Evolutionary conservation across 2,113 vertebrate genomes (phyloP), one percentile per base, ranked within the genome.

Genomic region (Jacana jacana): DNA sequence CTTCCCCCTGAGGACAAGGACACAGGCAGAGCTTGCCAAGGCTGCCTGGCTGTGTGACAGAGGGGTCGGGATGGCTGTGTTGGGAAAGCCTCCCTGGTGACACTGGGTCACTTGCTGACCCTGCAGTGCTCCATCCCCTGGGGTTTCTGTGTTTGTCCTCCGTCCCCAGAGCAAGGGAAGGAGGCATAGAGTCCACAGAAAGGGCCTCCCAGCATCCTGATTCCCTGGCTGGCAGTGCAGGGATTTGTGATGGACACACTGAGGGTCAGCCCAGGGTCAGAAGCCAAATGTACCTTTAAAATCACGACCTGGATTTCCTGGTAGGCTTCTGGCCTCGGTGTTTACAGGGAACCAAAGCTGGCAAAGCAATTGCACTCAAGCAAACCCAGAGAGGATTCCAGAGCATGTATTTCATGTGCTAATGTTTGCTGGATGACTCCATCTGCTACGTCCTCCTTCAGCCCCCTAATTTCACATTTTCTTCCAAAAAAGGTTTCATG

Each of bases 401-500:
- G 80, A 80, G 79, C 22, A 12, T 84, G 25, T 92, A 75, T 88
- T 95, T 91, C 88, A 92, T 95, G 72, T 68, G 33, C 90, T 96
- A 52, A 94, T 92, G 86, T 88, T 96, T 94, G 86, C 69, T 86
- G 92, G 72, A 88, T 96, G 93, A 95, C 88, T 96, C 88, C 46
- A 76, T 95, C 55, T 18, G 15, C 68, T 42, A 19, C 84, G 35
- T 91, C 88, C 63, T 83, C 79, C 93, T 84, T 76, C 80, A 66
- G 80, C 51, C 86, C 68, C 52, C 6, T 18, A 90, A 96, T 94
- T 94, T 88, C 49, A 61, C 92, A 95, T 94, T 92, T 96, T 97
- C 65, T 96, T 96, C 96, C 96, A 86, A 95, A 97, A 96, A 97
- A 95, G 96, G 96, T 95, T 95, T 88, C 23, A 2, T 95, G 91